Base-by-base conservation (phyloP, 1,140 invertebrate genomes). In the Conus betulinus region DNA sequence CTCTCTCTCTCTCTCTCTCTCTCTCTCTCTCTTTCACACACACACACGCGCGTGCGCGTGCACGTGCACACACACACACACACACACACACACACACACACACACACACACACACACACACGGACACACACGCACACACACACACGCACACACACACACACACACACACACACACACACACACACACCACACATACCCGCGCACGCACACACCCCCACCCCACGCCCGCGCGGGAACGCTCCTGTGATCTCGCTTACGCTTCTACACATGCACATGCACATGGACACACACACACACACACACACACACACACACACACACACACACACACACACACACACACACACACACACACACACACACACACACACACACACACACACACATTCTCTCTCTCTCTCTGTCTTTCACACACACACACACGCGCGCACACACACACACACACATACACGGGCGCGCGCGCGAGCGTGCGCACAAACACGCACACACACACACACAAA, bases 381-480 rank as follows among this genome's bases (percentile, higher is more conserved):
- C 79, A 81, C 17, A 55, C 53, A 39, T 20, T n/a, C n/a, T n/a
- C n/a, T n/a, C n/a, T n/a, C n/a, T n/a, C n/a, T n/a, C n/a, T n/a
- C n/a, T n/a, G n/a, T n/a, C n/a, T n/a, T n/a, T n/a, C n/a, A n/a
- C 78, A 79, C 51, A 79, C 78, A 79, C 27, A 52, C 78, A 79
- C 78, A 52, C 78, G n/a, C 25, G 23, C n/a, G 55, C 52, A 83
- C 17, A 57, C 82, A 52, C 51, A 83, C 52, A n/a, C 17, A 25
- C 82, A n/a, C 51, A 10, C 15, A 57, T 52, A 57, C 82, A 53
- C 17, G n/a, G n/a, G n/a, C n/a, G n/a, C n/a, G n/a, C n/a, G n/a
- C n/a, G n/a, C n/a, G n/a, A n/a, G n/a, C n/a, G n/a, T n/a, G n/a
- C n/a, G n/a, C 78, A 79, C 51, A 79, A 5, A 79, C 27, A 52